phyloP scores from a whole-genome alignment of 2,797 vertebrate species.

The Rhinogobio ventralis region DNA sequence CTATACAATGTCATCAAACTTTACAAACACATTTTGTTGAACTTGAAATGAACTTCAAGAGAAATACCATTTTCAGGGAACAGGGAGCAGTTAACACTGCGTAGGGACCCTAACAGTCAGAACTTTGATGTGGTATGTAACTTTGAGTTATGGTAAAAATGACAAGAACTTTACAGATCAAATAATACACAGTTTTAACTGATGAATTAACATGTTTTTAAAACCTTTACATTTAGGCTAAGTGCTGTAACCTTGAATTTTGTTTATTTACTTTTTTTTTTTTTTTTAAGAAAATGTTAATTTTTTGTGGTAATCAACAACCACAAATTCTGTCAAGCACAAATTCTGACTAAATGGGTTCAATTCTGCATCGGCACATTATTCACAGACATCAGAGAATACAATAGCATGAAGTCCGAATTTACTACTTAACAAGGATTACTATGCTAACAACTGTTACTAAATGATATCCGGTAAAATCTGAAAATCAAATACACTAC shows the following conservation, averaged over 20 bases:
- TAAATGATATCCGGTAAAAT: neutral
- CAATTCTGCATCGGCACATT: constrained; percentile 31
- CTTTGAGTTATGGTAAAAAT: neutral
- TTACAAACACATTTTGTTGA: neutral
- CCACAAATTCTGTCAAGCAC: neutral
- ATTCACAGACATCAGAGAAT: constrained; percentile 23
- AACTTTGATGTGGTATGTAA: neutral
- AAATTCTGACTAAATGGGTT: constrained; percentile 20
- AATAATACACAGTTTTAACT: neutral
- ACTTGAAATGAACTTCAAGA: too few relatives aligned
- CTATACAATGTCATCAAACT: too few relatives aligned
- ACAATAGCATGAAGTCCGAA: neutral
- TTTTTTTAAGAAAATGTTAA: neutral
- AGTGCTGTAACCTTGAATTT: neutral
- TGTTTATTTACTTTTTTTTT: neutral
- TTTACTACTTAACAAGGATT: neutral
- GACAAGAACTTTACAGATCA: neutral
- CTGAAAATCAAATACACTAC: neutral
- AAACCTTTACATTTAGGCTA: neutral
- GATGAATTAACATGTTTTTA: neutral
- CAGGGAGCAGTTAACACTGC: too few relatives aligned
- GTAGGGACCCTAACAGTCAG: neutral
- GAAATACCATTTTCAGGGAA: neutral
- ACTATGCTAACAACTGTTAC: neutral
- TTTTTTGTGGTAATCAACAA: neutral